Conservation (phyloP, 2,797 vertebrate species). For the Cuculus canorus region DNA sequence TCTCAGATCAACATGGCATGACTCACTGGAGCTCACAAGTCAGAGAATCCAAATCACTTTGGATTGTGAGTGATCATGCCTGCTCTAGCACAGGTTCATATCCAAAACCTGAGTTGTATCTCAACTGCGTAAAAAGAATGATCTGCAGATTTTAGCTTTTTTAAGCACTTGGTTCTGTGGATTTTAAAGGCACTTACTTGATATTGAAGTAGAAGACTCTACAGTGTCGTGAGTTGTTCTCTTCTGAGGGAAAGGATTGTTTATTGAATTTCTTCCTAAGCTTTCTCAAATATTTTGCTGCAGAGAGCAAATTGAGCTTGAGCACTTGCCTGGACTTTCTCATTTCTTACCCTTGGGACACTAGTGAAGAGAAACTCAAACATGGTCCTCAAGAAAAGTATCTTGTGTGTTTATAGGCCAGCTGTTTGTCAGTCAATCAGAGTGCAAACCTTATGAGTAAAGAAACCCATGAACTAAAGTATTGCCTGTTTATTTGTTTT, state of each 20-base stretch:
- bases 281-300: not conserved
- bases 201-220: not conserved
- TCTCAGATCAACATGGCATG: fast-evolving
- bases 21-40: not conserved
- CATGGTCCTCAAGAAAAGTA: not conserved
- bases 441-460: not conserved
- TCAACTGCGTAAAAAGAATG: not conserved
- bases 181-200: not conserved
- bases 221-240: not conserved
- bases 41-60: not conserved
- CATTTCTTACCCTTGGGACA: not conserved
- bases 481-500: not conserved
- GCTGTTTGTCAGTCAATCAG: not conserved
- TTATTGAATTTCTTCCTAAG: not conserved
- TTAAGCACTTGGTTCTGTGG: not conserved
- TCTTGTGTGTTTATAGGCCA: not conserved
- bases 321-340: not conserved
- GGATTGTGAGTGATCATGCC: fast-evolving
- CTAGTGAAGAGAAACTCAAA: not conserved
- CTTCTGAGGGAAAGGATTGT: not conserved
- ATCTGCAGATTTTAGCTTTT: not conserved
- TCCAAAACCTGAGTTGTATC: not conserved
- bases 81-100: not conserved
- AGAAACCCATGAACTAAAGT: not conserved
- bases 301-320: not conserved